Conservation (phyloP, 1,140 invertebrate genomes). For the Drosophila lacertosa region DNA sequence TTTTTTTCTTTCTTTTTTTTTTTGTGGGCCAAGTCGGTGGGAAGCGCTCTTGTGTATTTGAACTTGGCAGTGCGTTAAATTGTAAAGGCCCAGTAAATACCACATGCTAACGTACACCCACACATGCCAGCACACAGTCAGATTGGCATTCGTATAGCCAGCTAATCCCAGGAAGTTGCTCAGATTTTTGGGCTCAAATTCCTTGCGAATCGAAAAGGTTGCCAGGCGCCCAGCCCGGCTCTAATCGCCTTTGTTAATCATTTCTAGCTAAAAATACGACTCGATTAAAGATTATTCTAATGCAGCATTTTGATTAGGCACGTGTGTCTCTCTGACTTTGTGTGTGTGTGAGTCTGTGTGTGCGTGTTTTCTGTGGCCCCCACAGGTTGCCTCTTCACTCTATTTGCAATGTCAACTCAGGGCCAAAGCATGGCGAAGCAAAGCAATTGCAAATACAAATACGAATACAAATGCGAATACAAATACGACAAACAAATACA, state of each 20-base stretch:
- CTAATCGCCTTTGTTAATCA: conserved; percentile 37
- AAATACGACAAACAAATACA: conserved; percentile 38
- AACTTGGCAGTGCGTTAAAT: conserved; percentile 81
- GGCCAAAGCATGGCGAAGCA: conserved; percentile 21
- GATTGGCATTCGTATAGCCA: conserved; percentile 52
- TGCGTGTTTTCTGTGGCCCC: conserved; percentile 23
- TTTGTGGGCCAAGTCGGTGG: conserved; percentile 48
- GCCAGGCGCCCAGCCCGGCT: conserved; percentile 1
- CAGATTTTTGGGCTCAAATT: conserved; percentile 69
- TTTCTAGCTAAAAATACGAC: conserved; percentile 61
- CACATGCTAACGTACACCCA: conserved; percentile 33
- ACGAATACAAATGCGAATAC: conserved; percentile 52
- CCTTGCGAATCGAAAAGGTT: conserved; percentile 58
- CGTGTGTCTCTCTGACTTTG: conserved; percentile 51
- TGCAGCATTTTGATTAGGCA: conserved; percentile 76
- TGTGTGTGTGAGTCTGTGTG: conserved; percentile 28
- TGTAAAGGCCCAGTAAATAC: conserved; percentile 71
- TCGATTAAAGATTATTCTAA: conserved; percentile 68
- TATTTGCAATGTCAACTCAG: conserved; percentile 68
- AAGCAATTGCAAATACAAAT: conserved; percentile 76
- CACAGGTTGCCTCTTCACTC: conserved; percentile 19
- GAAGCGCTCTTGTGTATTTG: conserved; percentile 74
- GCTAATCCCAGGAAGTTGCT: conserved; percentile 75
- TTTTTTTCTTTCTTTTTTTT: conserved; percentile 15
- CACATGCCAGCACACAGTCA: conserved; percentile 17